Percentiles rank a stretch among this genome's conserved stretches.
Conservation (phyloP, 2,888 invertebrate species). For the Tetragnatha montana region DNA sequence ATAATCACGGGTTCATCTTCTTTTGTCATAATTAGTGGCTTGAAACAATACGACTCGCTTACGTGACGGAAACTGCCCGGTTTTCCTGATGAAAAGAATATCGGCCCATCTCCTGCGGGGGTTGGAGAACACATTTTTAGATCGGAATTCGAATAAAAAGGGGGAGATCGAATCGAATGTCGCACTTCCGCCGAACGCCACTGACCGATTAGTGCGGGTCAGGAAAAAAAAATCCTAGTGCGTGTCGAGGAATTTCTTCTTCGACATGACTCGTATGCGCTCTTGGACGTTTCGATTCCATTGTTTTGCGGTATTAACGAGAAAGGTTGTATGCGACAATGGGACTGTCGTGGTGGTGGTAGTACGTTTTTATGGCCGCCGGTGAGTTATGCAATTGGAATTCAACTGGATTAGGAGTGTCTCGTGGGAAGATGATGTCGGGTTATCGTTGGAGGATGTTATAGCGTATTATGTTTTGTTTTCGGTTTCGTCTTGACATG, state of each 20-base stretch:
- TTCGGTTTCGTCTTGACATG: neutral
- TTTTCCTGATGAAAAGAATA: neutral
- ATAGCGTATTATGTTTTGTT: neutral
- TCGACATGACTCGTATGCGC: constrained; percentile 16
- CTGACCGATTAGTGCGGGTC: constrained; percentile 55
- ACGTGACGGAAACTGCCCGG: neutral
- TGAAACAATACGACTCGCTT: neutral
- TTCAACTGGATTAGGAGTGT: neutral
- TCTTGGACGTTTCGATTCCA: constrained; percentile 12
- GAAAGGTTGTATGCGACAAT: constrained; percentile 12
- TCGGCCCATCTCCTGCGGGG: neutral
- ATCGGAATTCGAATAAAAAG: constrained; percentile 17
- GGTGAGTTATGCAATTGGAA: constrained; percentile 12
- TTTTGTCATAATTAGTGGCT: neutral
- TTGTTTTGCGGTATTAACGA: constrained; percentile 33
- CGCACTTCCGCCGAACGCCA: constrained; percentile 17
- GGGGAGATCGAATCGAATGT: constrained; percentile 9
- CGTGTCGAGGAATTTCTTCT: constrained; percentile 9
- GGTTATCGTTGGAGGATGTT: neutral
- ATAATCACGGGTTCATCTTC: neutral
- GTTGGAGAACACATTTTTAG: constrained; percentile 38
- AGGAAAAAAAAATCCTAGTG: constrained; percentile 19
- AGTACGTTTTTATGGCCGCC: neutral
- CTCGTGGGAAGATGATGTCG: neutral
- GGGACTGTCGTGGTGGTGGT: constrained; percentile 10